These are phyloP conservation scores for Bactericera cockerelli DNA, from an alignment of 1,140 invertebrate genomes.

Conservation along the genomic window DNA sequence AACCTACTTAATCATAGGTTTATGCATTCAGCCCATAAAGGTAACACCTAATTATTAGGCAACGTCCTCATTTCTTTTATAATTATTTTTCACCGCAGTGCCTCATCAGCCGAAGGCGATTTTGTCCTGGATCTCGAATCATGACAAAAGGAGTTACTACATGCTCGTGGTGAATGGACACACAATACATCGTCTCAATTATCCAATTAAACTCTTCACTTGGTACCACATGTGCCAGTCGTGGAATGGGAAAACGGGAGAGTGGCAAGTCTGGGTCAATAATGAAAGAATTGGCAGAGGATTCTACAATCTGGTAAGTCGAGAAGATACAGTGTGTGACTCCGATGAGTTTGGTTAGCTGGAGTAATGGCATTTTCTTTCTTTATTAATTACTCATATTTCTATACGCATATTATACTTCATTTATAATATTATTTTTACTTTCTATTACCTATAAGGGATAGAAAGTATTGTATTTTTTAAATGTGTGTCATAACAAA, in stretches of 20 bases:
- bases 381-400: neutral
- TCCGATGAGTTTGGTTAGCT: neutral
- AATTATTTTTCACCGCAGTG: no score
- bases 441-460: no score
- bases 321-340: neutral
- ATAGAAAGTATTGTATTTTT: no score
- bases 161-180: slow-evolving; percentile 61
- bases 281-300: slow-evolving; percentile 62
- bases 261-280: slow-evolving; percentile 76
- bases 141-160: slow-evolving; percentile 58
- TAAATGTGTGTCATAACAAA: no score
- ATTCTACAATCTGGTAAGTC: slow-evolving; percentile 63
- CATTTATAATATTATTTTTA: neutral
- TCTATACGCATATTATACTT: neutral
- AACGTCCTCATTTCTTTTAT: no score
- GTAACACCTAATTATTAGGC: no score
- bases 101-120: slow-evolving; percentile 51
- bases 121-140: slow-evolving; percentile 59
- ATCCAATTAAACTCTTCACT: slow-evolving; percentile 55
- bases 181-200: slow-evolving; percentile 64
- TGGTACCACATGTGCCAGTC: slow-evolving; percentile 75
- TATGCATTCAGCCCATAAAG: no score
- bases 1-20: no score
- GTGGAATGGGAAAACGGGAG: slow-evolving; percentile 69
- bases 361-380: neutral